Conservation (phyloP, 2,113 vertebrate species). For the Nicator chloris region DNA sequence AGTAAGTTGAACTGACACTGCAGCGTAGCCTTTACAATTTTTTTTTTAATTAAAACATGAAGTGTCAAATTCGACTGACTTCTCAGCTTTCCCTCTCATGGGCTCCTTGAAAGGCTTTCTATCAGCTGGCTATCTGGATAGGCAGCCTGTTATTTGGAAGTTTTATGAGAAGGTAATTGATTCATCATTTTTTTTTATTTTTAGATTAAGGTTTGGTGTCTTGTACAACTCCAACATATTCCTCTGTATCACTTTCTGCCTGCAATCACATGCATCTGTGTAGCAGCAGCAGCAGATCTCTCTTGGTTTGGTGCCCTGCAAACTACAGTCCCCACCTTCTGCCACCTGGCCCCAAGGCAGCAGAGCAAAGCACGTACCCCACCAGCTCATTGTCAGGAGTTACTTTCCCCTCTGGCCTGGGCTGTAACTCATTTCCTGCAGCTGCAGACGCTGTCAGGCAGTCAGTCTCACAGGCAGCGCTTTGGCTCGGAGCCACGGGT, state of each 20-base stretch:
- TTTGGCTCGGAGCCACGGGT: conserved; percentile 3
- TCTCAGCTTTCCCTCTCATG: background rate
- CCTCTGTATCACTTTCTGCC: background rate
- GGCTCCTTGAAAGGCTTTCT: background rate
- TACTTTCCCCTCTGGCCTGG: conserved; percentile 17
- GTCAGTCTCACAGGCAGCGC: background rate
- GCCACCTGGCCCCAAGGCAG: background rate
- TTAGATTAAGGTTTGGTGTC: background rate
- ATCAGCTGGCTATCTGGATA: background rate
- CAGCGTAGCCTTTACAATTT: background rate
- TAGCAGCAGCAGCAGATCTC: background rate
- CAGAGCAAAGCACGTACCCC: background rate
- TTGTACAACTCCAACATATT: background rate
- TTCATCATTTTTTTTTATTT: too few relatives aligned
- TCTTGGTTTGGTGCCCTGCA: background rate
- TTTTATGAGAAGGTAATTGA: background rate
- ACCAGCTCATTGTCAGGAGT: background rate
- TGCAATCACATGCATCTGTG: rapidly evolving
- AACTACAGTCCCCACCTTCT: background rate
- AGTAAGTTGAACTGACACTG: background rate
- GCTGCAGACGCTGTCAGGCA: conserved; percentile 33
- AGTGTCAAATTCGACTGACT: background rate
- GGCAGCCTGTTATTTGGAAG: background rate
- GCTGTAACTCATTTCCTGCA: conserved; percentile 60
- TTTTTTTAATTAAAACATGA: background rate